A percentile compares a stretch with the other conserved stretches of the same genome.
These are phyloP conservation scores for Cercocebus atys DNA, from an alignment of 2,113 vertebrate species.

Conservation along the genomic window DNA sequence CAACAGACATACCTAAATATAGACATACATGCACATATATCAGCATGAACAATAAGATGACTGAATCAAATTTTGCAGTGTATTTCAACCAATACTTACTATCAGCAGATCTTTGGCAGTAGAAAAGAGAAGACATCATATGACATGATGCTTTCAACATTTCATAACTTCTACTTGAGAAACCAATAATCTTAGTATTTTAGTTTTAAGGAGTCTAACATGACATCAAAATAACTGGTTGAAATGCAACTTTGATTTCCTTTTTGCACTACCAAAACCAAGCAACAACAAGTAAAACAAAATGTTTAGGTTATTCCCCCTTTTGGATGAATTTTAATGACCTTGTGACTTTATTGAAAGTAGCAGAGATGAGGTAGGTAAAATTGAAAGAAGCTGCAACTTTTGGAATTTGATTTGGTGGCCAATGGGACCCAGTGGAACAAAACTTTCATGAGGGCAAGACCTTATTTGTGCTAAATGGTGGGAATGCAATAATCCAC, in stretches of 20 bases:
- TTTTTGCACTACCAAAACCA: not conserved
- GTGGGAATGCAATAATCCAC: not conserved
- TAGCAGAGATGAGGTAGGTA: not conserved
- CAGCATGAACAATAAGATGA: not conserved
- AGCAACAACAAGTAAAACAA: not conserved
- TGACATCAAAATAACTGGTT: not conserved
- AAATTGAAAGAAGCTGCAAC: not conserved
- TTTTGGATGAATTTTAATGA: not conserved
- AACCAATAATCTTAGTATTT: not conserved
- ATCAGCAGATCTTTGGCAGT: not conserved
- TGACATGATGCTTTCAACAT: not conserved
- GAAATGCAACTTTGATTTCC: not conserved
- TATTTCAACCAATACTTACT: not conserved
- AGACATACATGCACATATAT: not conserved
- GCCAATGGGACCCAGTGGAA: not conserved
- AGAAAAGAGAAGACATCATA: fast-evolving
- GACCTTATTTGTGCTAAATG: not conserved
- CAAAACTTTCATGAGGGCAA: not conserved
- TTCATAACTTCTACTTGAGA: not conserved
- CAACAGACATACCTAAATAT: not conserved
- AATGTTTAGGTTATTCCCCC: not conserved
- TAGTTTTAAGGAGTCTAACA: not conserved
- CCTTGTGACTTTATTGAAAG: not conserved
- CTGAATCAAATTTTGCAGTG: not conserved
- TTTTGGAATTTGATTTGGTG: not conserved